Conservation (phyloP, 2,797 vertebrate species). For the Pyrocephalus nanus region DNA sequence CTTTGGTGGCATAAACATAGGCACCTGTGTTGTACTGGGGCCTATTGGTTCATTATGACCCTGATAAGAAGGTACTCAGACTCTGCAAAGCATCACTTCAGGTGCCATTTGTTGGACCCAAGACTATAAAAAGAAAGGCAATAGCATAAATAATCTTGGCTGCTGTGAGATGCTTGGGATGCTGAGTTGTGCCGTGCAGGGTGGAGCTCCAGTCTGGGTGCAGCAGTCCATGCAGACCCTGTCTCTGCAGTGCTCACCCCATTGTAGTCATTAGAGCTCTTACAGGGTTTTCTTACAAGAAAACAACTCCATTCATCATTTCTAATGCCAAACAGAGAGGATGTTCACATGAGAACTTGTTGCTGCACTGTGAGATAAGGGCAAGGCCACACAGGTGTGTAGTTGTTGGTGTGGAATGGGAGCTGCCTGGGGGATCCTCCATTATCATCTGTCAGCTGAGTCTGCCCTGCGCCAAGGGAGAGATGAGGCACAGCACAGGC, state of each 20-base stretch:
- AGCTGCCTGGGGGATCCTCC: not conserved
- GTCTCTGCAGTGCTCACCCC: not conserved
- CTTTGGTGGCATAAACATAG: not conserved
- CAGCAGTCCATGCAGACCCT: not conserved
- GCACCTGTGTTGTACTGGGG: not conserved
- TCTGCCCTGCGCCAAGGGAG: not conserved
- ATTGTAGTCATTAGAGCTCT: not conserved
- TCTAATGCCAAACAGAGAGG: not conserved
- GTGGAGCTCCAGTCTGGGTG: not conserved
- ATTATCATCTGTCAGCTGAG: accelerated
- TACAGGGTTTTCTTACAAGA: not conserved
- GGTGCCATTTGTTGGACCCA: not conserved
- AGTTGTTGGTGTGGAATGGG: not conserved
- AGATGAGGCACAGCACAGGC: not conserved
- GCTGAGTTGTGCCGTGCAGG: accelerated
- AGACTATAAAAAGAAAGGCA: not conserved
- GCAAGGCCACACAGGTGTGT: not conserved
- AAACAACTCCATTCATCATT: not conserved
- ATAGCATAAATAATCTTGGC: not conserved
- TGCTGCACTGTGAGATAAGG: not conserved
- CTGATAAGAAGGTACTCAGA: not conserved
- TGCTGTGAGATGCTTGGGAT: not conserved
- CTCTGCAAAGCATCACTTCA: not conserved
- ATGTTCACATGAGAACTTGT: not conserved
- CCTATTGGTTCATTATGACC: not conserved